phyloP scores from a whole-genome alignment of 1,140 invertebrate genomes.

The Gonatopus flavifemur region DNA sequence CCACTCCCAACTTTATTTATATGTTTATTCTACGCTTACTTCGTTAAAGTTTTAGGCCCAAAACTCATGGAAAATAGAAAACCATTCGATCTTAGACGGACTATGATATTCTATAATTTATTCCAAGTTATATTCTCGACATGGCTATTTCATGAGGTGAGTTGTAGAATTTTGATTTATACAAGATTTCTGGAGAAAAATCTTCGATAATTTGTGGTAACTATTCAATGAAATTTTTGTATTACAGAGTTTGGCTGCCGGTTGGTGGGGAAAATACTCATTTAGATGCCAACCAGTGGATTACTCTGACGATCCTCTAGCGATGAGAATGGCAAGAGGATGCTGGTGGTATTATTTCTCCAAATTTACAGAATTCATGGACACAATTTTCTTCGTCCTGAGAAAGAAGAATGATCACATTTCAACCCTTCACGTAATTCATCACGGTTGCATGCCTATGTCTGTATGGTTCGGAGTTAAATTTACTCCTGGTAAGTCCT shows the following conservation, averaged over 20 bases:
- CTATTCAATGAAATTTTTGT: constrained; percentile 11
- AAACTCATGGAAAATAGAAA: constrained; percentile 87
- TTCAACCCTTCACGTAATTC: constrained; percentile 85
- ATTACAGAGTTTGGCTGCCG: constrained; percentile 65
- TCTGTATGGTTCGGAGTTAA: constrained; percentile 92
- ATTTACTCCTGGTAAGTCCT: constrained; percentile 77
- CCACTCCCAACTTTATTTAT: constrained; percentile 78
- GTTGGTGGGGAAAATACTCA: constrained; percentile 77
- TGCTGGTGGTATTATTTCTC: constrained; percentile 90
- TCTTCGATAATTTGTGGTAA: background rate
- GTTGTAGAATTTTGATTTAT: constrained; percentile 17
- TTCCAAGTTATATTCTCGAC: constrained; percentile 81
- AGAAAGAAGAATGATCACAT: constrained; percentile 85
- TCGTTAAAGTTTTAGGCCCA: constrained; percentile 81
- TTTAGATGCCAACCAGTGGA: constrained; percentile 89
- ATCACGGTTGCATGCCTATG: constrained; percentile 90
- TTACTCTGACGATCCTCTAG: constrained; percentile 74
- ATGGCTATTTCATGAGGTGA: constrained; percentile 84
- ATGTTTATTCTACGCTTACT: constrained; percentile 75
- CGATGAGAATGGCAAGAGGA: constrained; percentile 76
- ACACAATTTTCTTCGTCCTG: constrained; percentile 86
- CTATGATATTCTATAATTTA: constrained; percentile 85
- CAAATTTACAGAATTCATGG: constrained; percentile 84
- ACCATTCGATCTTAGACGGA: constrained; percentile 77
- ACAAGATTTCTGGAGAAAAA: background rate